These are phyloP conservation scores for Leucoma salicis DNA, from an alignment of 2,888 invertebrate species.

Conservation along the genomic window DNA sequence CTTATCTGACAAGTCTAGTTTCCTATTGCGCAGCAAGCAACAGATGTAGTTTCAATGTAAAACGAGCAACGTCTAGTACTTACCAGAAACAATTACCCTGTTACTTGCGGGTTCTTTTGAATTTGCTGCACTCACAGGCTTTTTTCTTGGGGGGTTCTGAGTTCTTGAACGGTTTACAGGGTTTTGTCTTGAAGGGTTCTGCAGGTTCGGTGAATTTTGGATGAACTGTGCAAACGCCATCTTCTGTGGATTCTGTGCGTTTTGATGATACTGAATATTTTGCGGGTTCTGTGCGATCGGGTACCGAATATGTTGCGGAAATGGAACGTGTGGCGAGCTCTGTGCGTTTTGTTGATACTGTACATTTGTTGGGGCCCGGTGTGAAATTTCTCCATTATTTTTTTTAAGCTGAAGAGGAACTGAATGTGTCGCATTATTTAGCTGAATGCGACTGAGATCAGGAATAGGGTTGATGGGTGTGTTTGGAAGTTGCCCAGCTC, in stretches of 20 bases:
- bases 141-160: not conserved
- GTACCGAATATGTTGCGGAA: not conserved
- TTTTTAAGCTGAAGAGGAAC: not conserved
- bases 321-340: not conserved
- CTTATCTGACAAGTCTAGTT: too few relatives aligned
- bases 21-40: too few relatives aligned
- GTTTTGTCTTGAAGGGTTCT: not conserved
- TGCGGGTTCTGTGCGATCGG: not conserved
- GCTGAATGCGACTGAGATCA: not conserved
- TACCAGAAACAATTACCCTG: constrained; percentile 37
- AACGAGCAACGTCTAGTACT: too few relatives aligned
- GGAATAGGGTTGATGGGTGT: not conserved
- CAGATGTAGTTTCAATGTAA: too few relatives aligned
- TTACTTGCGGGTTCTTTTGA: constrained; percentile 1
- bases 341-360: constrained; percentile 1
- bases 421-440: not conserved
- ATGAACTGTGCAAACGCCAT: too few relatives aligned
- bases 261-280: not conserved
- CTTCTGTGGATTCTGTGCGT: not conserved
- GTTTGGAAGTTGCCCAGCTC: not conserved
- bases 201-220: not conserved
- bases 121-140: not conserved
- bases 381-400: not conserved
- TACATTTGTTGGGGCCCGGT: not conserved
- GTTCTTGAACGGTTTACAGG: not conserved